These are phyloP conservation scores for Norana najaformis DNA, from an alignment of 2,888 invertebrate genomes.

Conservation along the genomic window DNA sequence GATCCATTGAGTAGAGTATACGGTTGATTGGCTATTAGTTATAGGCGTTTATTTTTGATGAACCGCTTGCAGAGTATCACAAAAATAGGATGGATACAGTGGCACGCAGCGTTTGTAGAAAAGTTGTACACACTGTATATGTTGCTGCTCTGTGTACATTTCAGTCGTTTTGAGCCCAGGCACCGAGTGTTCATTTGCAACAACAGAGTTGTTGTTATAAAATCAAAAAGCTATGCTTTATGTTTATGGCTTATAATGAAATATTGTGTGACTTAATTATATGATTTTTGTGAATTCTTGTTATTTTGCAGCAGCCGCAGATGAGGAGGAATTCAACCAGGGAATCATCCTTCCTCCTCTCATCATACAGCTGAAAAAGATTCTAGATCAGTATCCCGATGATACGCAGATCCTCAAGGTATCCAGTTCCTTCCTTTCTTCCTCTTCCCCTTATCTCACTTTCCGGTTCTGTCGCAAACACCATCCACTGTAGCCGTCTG, in stretches of 20 bases:
- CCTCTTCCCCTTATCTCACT: not conserved
- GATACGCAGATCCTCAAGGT: constrained; percentile 58
- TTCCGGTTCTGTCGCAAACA: too few species aligned
- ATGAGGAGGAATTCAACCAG: constrained; percentile 45
- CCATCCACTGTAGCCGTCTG: too few species aligned
- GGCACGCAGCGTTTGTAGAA: not conserved
- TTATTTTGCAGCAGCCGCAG: constrained; percentile 34
- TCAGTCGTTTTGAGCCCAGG: not conserved
- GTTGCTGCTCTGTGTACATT: not conserved
- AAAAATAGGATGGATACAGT: not conserved
- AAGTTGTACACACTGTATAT: not conserved
- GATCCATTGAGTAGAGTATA: too few species aligned
- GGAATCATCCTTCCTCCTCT: constrained; percentile 51
- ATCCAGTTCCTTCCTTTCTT: not conserved
- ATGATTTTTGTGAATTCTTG: not conserved
- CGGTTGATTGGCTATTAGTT: not conserved
- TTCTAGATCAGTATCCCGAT: constrained; percentile 56
- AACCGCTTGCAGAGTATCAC: not conserved
- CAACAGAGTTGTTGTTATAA: not conserved
- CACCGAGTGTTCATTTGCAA: not conserved
- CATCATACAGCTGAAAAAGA: constrained; percentile 51
- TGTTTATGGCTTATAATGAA: not conserved
- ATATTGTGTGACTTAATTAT: not conserved
- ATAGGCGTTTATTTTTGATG: too few species aligned
- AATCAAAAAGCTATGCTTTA: not conserved